phyloP scores from a whole-genome alignment of 1,140 invertebrate genomes.

The Camponotus vicinus region DNA sequence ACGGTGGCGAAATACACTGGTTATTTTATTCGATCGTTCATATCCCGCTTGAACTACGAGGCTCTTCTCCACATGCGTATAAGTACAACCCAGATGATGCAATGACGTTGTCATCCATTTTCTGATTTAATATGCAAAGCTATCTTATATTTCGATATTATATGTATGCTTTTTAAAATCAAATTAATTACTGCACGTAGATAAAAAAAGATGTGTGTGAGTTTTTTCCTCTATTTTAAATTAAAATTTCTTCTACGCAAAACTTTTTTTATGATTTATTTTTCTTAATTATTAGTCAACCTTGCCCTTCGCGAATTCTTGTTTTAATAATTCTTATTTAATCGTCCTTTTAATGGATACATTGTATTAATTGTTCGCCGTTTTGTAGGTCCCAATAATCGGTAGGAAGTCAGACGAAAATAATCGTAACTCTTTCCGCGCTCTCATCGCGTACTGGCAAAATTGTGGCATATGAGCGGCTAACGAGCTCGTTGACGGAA shows the following conservation, averaged over 20 bases:
- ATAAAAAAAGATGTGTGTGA: neutral
- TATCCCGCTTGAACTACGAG: constrained; percentile 28
- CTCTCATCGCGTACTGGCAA: constrained; percentile 25
- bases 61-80: constrained; percentile 4
- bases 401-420: constrained; percentile 29
- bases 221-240: neutral
- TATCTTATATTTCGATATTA: neutral
- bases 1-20: constrained; percentile 37
- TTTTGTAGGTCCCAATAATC: constrained; percentile 46
- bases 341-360: constrained; percentile 35
- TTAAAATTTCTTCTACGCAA: neutral
- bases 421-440: constrained; percentile 35
- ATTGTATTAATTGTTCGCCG: constrained; percentile 57
- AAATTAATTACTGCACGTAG: neutral
- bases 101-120: constrained; percentile 5
- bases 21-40: constrained; percentile 53
- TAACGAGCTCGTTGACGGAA: constrained; percentile 51
- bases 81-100: constrained; percentile 24
- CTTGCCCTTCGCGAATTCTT: constrained; percentile 20
- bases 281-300: constrained; percentile 4
- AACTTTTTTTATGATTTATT: neutral
- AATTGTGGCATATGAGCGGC: constrained; percentile 16
- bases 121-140: neutral
- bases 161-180: neutral
- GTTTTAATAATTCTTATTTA: constrained; percentile 56